These are phyloP conservation scores for Gadopsis marmoratus DNA, from an alignment of 2,797 vertebrate genomes.

Conservation along the genomic window DNA sequence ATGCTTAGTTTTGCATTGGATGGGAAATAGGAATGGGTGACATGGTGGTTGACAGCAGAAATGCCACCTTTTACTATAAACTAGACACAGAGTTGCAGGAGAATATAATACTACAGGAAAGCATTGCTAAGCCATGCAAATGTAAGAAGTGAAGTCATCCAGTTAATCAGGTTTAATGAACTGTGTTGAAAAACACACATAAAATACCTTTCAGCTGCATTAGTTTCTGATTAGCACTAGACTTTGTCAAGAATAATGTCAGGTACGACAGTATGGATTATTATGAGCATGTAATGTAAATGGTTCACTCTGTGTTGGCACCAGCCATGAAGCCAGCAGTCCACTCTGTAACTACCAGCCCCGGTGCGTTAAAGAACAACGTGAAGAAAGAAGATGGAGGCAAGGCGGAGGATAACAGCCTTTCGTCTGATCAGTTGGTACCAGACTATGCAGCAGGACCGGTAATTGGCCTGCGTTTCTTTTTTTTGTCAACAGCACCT, in stretches of 20 bases:
- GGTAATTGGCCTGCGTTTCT: conserved; percentile 67
- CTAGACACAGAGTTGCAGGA: conserved; percentile 17
- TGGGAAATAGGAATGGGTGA: conserved; percentile 24
- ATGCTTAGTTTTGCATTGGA: conserved; percentile 16
- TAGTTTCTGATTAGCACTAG: not conserved
- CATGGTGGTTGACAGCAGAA: conserved; percentile 32
- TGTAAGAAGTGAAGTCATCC: not conserved
- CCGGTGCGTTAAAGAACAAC: conserved; percentile 66
- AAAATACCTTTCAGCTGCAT: not conserved
- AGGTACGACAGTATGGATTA: not conserved
- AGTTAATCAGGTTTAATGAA: conserved; percentile 23
- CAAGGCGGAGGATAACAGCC: conserved; percentile 70
- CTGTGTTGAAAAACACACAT: not conserved
- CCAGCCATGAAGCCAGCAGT: conserved; percentile 59
- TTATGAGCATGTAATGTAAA: conserved; percentile 31
- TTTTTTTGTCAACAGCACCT: conserved; percentile 23
- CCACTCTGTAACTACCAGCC: conserved; percentile 64
- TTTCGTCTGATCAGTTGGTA: conserved; percentile 80
- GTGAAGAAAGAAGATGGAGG: conserved; percentile 76
- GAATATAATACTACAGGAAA: not conserved
- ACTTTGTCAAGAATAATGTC: conserved; percentile 3
- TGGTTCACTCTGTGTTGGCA: conserved; percentile 39
- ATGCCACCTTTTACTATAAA: not conserved
- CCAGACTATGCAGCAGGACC: conserved; percentile 75
- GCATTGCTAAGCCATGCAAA: too few relatives aligned